Evolutionary conservation across 1,140 invertebrate species (phyloP).

Genomic region (Chymomyza costata): DNA sequence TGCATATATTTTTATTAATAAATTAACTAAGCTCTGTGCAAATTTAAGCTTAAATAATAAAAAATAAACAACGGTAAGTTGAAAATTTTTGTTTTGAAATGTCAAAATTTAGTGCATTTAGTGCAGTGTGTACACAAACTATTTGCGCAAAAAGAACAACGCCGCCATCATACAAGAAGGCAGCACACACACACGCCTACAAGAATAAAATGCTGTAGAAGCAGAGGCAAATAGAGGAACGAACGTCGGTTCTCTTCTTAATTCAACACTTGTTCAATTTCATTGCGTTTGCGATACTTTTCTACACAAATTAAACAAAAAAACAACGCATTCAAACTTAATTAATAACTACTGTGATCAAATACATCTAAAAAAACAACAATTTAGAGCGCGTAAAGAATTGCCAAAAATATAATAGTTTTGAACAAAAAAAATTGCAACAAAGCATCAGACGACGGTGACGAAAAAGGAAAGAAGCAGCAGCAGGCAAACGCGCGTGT

Average conservation of each 20-base stretch:
- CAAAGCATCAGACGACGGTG: slow-evolving; percentile 51
- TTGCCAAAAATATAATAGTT: slow-evolving; percentile 63
- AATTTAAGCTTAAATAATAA: no score
- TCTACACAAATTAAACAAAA: slow-evolving; percentile 58
- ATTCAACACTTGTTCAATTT: slow-evolving; percentile 75
- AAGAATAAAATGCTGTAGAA: slow-evolving; percentile 43
- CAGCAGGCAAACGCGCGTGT: slow-evolving; percentile 37
- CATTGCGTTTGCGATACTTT: slow-evolving; percentile 71
- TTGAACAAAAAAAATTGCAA: slow-evolving; percentile 53
- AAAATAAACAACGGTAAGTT: no score
- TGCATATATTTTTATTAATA: no score
- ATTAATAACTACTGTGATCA: slow-evolving; percentile 69
- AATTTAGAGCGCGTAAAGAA: slow-evolving; percentile 47
- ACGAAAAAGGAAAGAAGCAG: slow-evolving; percentile 43
- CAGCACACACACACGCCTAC: slow-evolving; percentile 35
- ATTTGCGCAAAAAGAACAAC: slow-evolving; percentile 2
- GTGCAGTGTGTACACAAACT: slow-evolving; percentile 13
- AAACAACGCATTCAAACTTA: slow-evolving; percentile 63
- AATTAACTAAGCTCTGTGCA: no score
- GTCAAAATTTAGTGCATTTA: slow-evolving; percentile 4
- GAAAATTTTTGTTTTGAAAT: slow-evolving; percentile 2
- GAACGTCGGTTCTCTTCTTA: slow-evolving; percentile 60
- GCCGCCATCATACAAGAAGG: slow-evolving; percentile 53
- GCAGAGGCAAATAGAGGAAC: slow-evolving; percentile 44
- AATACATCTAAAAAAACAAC: slow-evolving; percentile 47